phyloP scores from a whole-genome alignment of 37 sponge, comb jelly and placozoan genomes.

The Eunapius fragilis region DNA sequence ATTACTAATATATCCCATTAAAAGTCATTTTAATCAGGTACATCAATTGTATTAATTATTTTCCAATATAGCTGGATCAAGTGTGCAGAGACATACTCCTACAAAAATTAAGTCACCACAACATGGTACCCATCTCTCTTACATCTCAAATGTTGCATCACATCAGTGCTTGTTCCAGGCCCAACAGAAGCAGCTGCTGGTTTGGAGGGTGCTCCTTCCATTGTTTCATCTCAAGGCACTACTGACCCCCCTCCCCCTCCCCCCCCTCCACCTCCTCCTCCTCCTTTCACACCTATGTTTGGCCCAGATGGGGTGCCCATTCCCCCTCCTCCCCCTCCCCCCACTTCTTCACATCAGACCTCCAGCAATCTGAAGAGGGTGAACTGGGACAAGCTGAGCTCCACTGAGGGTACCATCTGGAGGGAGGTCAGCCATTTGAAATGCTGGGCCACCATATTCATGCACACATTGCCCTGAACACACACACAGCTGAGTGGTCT shows the following conservation, averaged over 20 bases:
- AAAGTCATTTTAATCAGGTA: too few relatives aligned
- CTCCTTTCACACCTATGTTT: constrained; percentile 68
- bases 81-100: neutral
- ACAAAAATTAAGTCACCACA: neutral
- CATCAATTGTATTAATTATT: too few relatives aligned
- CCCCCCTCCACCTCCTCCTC: constrained; percentile 67
- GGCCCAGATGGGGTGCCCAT: constrained; percentile 32
- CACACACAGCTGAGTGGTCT: constrained; percentile 65
- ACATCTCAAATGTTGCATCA: neutral
- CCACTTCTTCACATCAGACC: neutral
- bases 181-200: too few relatives aligned
- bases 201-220: constrained; percentile 10
- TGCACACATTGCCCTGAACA: neutral
- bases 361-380: constrained; percentile 49
- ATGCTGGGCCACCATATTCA: neutral
- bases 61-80: neutral
- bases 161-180: neutral
- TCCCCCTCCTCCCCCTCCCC: constrained; percentile 53
- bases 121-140: neutral
- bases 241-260: constrained; percentile 55
- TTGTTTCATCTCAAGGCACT: constrained; percentile 32
- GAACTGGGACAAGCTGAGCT: constrained; percentile 61
- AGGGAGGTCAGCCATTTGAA: constrained; percentile 30
- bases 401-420: constrained; percentile 57
- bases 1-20: too few relatives aligned